These are phyloP conservation scores for Dreissena polymorpha DNA, from an alignment of 1,140 invertebrate species.

Conservation along the genomic window DNA sequence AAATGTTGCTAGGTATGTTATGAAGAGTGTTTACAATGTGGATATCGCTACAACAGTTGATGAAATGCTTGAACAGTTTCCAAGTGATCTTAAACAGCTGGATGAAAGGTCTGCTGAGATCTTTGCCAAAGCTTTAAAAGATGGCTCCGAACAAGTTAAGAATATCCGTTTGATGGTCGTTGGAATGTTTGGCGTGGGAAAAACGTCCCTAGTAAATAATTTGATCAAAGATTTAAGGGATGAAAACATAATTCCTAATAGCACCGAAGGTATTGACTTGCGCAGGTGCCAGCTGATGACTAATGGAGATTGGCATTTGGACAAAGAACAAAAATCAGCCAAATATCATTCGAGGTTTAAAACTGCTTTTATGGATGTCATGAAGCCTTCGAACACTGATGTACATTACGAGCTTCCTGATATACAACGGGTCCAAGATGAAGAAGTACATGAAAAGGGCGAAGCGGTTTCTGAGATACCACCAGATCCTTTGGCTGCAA, in stretches of 20 bases:
- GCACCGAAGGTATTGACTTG: neutral
- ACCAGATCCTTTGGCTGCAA: neutral
- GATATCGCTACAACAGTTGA: neutral
- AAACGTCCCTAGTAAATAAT: conserved; percentile 38
- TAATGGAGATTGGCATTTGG: neutral
- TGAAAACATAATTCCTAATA: neutral
- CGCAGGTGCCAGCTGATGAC: neutral
- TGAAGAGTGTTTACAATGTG: neutral
- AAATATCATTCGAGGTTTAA: neutral
- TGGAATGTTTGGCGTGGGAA: conserved; percentile 43
- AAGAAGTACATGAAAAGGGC: neutral
- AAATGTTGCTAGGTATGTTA: conserved; percentile 5
- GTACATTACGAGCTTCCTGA: neutral
- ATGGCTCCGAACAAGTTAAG: conserved; percentile 1
- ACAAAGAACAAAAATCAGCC: neutral
- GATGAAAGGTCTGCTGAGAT: conserved; percentile 6
- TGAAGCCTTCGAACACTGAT: neutral
- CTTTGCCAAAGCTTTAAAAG: conserved; percentile 10
- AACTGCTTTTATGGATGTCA: neutral
- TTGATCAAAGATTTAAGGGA: neutral
- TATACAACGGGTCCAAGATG: neutral
- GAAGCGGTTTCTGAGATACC: neutral
- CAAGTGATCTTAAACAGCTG: conserved; percentile 4
- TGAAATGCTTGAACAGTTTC: neutral
- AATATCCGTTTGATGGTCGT: conserved; percentile 30